Conservation (phyloP, 1,140 invertebrate species). For the Maconellicoccus hirsutus region DNA sequence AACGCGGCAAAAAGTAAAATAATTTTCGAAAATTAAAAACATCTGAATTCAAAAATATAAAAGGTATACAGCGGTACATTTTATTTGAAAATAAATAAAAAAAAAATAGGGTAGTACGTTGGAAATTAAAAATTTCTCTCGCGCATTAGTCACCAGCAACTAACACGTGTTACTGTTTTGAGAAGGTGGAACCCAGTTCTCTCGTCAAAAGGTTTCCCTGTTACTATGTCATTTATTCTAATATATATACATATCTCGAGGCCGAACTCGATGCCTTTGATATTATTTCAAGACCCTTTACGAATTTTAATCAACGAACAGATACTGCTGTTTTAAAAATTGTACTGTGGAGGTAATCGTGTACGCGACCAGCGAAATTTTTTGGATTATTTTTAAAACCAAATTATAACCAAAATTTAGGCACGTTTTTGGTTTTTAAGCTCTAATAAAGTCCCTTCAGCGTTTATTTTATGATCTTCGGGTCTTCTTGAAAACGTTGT, state of each 20-base stretch:
- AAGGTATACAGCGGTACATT: not conserved
- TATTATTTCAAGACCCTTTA: not conserved
- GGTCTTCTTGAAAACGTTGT: no score
- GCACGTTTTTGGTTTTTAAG: no score
- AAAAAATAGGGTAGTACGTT: not conserved
- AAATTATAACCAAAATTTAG: no score
- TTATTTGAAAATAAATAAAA: slow-evolving; percentile 6
- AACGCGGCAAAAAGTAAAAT: not conserved
- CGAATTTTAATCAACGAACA: not conserved
- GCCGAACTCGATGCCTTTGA: slow-evolving; percentile 1
- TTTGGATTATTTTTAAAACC: no score
- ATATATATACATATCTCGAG: slow-evolving; percentile 5
- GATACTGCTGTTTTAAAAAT: not conserved
- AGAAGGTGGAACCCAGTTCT: not conserved
- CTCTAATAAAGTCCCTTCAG: no score
- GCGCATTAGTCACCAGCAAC: not conserved
- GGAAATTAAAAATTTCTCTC: not conserved
- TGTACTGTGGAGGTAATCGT: not conserved
- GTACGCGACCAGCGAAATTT: no score
- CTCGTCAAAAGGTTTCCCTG: slow-evolving; percentile 6
- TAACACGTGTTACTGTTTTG: slow-evolving; percentile 8
- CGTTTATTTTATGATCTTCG: no score
- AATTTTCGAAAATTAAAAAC: slow-evolving; percentile 10
- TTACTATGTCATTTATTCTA: not conserved
- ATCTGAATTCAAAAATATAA: not conserved